phyloP scores from a whole-genome alignment of 2,797 vertebrate genomes.

The Sebastiscus albofasciatus region DNA sequence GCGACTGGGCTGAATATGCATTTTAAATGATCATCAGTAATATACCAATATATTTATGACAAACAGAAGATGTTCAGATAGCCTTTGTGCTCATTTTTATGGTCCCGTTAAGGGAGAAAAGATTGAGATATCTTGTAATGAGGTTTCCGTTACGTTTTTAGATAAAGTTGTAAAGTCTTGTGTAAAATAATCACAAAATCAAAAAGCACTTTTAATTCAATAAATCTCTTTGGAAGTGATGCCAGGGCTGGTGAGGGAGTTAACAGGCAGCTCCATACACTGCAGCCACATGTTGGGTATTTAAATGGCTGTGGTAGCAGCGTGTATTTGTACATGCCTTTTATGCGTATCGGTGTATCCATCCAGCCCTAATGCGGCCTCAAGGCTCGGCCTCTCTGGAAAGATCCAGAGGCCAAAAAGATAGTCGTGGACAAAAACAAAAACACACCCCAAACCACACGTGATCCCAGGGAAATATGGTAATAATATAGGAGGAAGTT shows the following conservation, averaged over 20 bases:
- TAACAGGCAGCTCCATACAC: slow-evolving; percentile 14
- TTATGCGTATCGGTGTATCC: slow-evolving; percentile 37
- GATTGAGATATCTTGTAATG: not conserved
- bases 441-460: slow-evolving; percentile 75
- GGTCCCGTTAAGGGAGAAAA: not conserved
- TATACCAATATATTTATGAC: not conserved
- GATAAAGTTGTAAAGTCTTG: not conserved
- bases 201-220: slow-evolving; percentile 28
- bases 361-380: slow-evolving; percentile 58
- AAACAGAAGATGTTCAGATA: not conserved
- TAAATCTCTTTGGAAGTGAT: slow-evolving; percentile 38
- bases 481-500: slow-evolving; percentile 83
- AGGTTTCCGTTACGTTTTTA: too few species aligned
- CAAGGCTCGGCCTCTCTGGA: slow-evolving; percentile 48
- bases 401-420: slow-evolving; percentile 54
- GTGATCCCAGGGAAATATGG: slow-evolving; percentile 73
- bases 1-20: not conserved
- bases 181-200: slow-evolving; percentile 2
- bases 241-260: slow-evolving; percentile 32
- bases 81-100: not conserved
- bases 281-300: slow-evolving; percentile 46
- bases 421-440: slow-evolving; percentile 63
- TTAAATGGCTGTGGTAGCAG: slow-evolving; percentile 44
- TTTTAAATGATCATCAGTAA: not conserved
- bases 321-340: slow-evolving; percentile 54